These are phyloP conservation scores for Pseudomyrmex concolor DNA, from an alignment of 1,140 invertebrate species.

Conservation along the genomic window DNA sequence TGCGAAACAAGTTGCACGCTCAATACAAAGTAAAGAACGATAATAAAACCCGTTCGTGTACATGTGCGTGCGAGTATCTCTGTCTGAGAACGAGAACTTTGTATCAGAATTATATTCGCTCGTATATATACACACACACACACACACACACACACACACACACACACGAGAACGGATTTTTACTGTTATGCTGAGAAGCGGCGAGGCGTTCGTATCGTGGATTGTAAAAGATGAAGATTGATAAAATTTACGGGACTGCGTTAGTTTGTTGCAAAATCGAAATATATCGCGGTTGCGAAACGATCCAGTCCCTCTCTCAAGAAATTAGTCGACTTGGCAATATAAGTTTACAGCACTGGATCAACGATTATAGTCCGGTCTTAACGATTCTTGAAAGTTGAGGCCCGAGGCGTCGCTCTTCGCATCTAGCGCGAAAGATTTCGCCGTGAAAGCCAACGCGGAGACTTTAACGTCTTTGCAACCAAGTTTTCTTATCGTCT, in stretches of 20 bases:
- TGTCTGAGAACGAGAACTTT: no score
- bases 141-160: background rate
- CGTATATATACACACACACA: no score
- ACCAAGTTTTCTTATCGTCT: conserved; percentile 16
- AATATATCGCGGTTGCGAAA: conserved; percentile 36
- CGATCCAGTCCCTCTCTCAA: conserved; percentile 47
- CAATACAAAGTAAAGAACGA: conserved; percentile 28
- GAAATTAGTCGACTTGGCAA: conserved; percentile 60
- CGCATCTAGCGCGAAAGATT: conserved; percentile 57
- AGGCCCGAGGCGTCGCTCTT: conserved; percentile 51
- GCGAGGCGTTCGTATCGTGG: conserved; percentile 40
- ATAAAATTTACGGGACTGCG: conserved; percentile 44
- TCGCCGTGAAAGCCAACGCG: conserved; percentile 47
- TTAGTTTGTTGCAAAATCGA: conserved; percentile 60
- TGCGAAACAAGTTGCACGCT: conserved; percentile 27
- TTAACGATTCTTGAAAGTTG: conserved; percentile 77
- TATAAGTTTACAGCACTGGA: conserved; percentile 75
- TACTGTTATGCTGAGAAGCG: conserved; percentile 25
- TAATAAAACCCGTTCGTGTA: no score
- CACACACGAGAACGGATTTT: background rate
- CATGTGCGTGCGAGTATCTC: no score
- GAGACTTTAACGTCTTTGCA: conserved; percentile 70
- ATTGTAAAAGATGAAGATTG: conserved; percentile 50
- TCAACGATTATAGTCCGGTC: conserved; percentile 74
- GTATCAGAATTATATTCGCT: background rate